Evolutionary conservation across 1,140 invertebrate genomes (phyloP), one percentile per base, ranked within the genome.

Genomic region (Anadara kagoshimensis): DNA sequence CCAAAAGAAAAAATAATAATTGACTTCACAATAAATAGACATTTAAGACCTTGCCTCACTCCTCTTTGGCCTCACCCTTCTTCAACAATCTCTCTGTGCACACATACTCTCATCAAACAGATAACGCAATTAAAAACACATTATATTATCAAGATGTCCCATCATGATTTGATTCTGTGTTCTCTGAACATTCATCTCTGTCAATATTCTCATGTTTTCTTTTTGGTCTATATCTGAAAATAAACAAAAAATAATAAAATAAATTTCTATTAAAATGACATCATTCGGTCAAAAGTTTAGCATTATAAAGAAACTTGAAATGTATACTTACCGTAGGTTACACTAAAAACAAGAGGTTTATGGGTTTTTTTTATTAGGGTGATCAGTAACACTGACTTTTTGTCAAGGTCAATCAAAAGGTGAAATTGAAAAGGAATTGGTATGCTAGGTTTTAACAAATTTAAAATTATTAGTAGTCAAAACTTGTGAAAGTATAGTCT

Each of bases 151-250:
- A 36, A 36, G 29, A 36, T 36, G 29, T 36, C 29, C 29, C 7
- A 36, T 36, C 29, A 36, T 36, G 29, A 36, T 36, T 36, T 36
- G 29, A 36, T 36, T 36, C 29, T 36, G 29, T 36, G 29, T 36
- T 36, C 29, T 36, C 29, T 36, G 29, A 36, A 36, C 7, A 7
- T 36, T 75, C 62, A 14, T 49, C 53, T 54, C 18, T 11, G 20
- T 69, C 68, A n/a, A 67, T 49, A 5, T 78, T 65, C 24, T 73
- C 68, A 68, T 78, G 76, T 36, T 78, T 78, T 20, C 76, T 54
- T 57, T 78, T 78, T 49, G 71, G 64, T 70, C 76, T 66, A 36
- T 78, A 78, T 18, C 76, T 78, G 49, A n/a, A 73, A 73, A 45
- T n/a, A 59, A 64, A 64, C 22, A 61, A 22, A 41, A 47, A 69